Base-by-base conservation (phyloP, 2,113 vertebrate species). In the Etheostoma cragini region DNA sequence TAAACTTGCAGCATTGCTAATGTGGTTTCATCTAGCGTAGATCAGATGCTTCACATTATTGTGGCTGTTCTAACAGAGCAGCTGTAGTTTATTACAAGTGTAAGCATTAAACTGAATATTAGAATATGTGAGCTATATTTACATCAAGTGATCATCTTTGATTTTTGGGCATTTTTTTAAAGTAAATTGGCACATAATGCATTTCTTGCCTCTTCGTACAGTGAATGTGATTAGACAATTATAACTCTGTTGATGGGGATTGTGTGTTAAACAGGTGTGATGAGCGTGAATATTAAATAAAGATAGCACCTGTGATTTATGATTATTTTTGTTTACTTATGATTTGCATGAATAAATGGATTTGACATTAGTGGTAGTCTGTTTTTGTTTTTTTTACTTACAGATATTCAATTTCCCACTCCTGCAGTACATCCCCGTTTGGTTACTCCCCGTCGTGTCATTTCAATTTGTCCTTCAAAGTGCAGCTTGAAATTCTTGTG, bases 311-410 rank as follows among this genome's bases (percentile, higher is more conserved):
- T 85, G 64, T 85, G 69, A 71, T 77, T 76, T 46, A 54, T 83
- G 73, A 11, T 81, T 83, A 7, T 87, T 84, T 74, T 69, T 77
- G 58, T 87, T 88, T 73, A 62, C 70, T 68, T 88, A 87, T 91
- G 63, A 91, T 90, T 92, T 87, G 91, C 89, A 94, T 91, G 79
- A 94, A 91, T 94, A 94, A 93, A 93, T 86, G 49, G 81, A 91
- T 91, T 90, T 91, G 77, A 91, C 88, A 89, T 90, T 89, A 88
- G 33, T 46, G 22, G 21, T 17, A n/a, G 60, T 65, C 21, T 66
- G 22, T 3, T 49, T 35, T 30, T 30, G 1, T 42, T 56, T 5
- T 50, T 66, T 52, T 75, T 77, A 16, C 56, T 66, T 26, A 38
- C 19, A 66, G 38, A 82, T 67, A 42, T 71, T 22, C 7, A 26